phyloP scores from a whole-genome alignment of 1,140 invertebrate genomes.

The Conopomorpha cramerella region DNA sequence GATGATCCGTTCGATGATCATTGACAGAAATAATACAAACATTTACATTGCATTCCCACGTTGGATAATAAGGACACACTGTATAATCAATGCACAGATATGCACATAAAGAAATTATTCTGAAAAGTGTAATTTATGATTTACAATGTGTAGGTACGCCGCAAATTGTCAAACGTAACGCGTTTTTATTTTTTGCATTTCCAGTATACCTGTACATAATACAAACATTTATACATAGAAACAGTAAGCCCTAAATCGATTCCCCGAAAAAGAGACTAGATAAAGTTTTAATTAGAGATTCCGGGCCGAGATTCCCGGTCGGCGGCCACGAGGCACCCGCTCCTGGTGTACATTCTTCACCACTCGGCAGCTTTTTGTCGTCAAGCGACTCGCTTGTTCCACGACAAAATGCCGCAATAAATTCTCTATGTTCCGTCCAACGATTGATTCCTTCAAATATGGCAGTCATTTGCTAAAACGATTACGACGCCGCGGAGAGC shows the following conservation, averaged over 20 bases:
- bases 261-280: slow-evolving; percentile 36
- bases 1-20: not conserved
- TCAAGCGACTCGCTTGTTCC: not conserved
- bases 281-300: slow-evolving; percentile 56
- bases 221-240: too few species aligned
- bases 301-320: slow-evolving; percentile 44
- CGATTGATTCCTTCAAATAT: too few species aligned
- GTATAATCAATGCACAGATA: too few species aligned
- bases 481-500: too few species aligned
- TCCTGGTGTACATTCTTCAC: slow-evolving; percentile 40
- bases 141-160: not conserved
- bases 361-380: slow-evolving; percentile 39
- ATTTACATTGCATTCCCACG: too few species aligned
- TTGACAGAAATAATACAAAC: not conserved
- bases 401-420: not conserved
- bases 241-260: too few species aligned
- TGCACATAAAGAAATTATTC: not conserved
- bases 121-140: not conserved
- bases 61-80: too few species aligned
- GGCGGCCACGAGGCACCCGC: too few species aligned
- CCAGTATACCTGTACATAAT: too few species aligned
- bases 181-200: too few species aligned
- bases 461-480: not conserved
- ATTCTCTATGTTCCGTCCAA: too few species aligned
- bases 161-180: not conserved